phyloP scores from a whole-genome alignment of 2,888 invertebrate genomes.

The Agriopis marginaria region DNA sequence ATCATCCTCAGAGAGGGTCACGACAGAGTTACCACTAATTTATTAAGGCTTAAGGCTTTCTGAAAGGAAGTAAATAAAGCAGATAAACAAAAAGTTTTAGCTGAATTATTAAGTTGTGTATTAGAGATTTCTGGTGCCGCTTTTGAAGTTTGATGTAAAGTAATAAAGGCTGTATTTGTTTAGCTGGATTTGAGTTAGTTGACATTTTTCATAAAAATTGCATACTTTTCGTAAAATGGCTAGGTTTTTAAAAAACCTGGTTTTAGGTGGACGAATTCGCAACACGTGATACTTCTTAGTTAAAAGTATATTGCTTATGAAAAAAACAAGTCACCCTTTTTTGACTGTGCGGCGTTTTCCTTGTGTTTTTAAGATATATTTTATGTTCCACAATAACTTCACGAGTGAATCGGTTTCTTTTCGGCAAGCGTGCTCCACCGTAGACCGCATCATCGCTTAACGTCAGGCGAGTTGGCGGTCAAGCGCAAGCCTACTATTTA shows the following conservation, averaged over 20 bases:
- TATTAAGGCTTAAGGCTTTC: constrained; percentile 29
- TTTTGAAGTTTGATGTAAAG: constrained; percentile 25
- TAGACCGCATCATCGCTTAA: no score
- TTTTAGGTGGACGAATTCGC: background rate
- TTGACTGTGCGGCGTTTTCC: no score
- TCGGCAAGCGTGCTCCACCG: no score
- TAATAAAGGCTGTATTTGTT: constrained; percentile 20
- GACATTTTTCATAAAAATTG: background rate
- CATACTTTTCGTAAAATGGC: background rate
- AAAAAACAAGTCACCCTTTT: no score
- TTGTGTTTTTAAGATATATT: no score
- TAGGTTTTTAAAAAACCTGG: background rate
- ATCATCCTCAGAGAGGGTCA: constrained; percentile 32
- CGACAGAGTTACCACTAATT: constrained; percentile 30
- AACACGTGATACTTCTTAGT: no score
- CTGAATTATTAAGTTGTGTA: constrained; percentile 35
- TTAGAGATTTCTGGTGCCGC: constrained; percentile 29
- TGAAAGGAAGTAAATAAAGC: constrained; percentile 33
- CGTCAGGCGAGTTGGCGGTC: no score
- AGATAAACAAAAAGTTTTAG: constrained; percentile 36
- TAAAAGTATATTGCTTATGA: no score
- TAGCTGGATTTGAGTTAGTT: background rate
- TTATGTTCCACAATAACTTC: no score
- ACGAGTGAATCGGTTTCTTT: no score
- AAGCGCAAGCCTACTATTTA: no score